Percentiles rank a stretch among this genome's conserved stretches.
Conservation (phyloP, 2,888 invertebrate species). For the Luperina testacea region DNA sequence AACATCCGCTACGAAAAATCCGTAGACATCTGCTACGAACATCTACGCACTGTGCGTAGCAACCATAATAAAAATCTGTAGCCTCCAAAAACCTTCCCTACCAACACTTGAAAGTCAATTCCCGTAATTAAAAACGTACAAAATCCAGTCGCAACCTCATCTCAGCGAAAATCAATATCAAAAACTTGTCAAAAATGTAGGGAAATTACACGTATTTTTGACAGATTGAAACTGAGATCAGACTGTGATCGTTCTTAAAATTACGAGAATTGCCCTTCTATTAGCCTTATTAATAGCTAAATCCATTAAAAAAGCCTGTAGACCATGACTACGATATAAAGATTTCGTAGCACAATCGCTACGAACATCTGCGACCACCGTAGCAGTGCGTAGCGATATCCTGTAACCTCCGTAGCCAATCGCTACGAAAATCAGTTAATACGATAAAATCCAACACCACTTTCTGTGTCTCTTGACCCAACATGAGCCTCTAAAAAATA, state of each 20-base stretch:
- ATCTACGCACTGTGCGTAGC: slow-evolving; percentile 1
- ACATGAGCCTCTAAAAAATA: slow-evolving; percentile 23
- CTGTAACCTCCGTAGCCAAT: not conserved
- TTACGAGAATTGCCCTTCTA: not conserved
- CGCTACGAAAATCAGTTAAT: slow-evolving; percentile 5
- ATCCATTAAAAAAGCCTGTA: not conserved
- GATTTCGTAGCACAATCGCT: not conserved
- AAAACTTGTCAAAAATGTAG: too few species aligned
- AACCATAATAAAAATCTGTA: not conserved
- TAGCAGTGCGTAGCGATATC: not conserved
- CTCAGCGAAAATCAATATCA: not conserved
- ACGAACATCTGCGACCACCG: not conserved
- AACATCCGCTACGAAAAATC: slow-evolving; percentile 13
- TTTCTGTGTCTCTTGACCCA: slow-evolving; percentile 5
- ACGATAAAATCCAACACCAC: slow-evolving; percentile 15
- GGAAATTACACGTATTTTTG: too few species aligned
- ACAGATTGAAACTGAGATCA: too few species aligned
- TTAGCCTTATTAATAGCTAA: not conserved
- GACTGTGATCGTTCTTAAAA: not conserved
- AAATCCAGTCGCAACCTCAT: not conserved
- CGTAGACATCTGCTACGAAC: slow-evolving; percentile 27
- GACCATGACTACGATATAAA: not conserved
- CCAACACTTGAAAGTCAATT: not conserved
- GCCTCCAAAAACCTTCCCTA: not conserved
- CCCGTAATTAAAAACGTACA: not conserved